Base-by-base conservation (phyloP, 2,888 invertebrate species). In the Sphaerophoria rueppellii region DNA sequence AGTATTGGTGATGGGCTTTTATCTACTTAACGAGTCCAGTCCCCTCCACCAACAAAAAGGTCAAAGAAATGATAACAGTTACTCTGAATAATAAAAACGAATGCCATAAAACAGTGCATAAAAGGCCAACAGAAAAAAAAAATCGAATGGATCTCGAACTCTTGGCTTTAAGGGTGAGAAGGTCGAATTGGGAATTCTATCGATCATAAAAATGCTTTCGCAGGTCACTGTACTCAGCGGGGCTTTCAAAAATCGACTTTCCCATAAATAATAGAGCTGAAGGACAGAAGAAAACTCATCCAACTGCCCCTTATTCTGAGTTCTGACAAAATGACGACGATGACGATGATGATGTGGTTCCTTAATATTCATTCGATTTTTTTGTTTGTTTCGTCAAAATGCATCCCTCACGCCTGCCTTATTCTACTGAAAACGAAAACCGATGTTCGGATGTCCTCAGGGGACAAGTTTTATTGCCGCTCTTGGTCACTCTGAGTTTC, bases 141-240 rank as follows among this genome's bases (percentile, higher is more conserved):
- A 80, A 69, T 60, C 73, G 69, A 70, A 81, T 52, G 67, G 83
- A 71, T 71, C 65, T 65, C 61, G 34, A 34, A 35, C 57, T 40
- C n/a, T 54, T 32, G 14, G 48, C 24, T 16, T 54, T 75, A 80
- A 24, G 81, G 40, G 67, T 67, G 67, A 67, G 88, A 89, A 88
- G 88, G 88, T 88, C 89, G 89, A 89, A 88, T 88, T 89, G 91
- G 90, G 91, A 91, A 91, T 90, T 89, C 88, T 88, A 90, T 90
- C 89, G 90, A 91, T 91, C 91, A 91, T 90, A 90, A 90, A 90
- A 90, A 88, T 89, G 43, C 85, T 81, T 76, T 80, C 75, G 75
- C 80, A 71, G 83, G 83, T 83, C 83, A 83, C 65, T 83, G 80
- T 76, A 80, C 83, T 69, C 80, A 37, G 67, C 40, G 6, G 24